These are phyloP conservation scores for Nowickia ferox DNA, from an alignment of 2,888 invertebrate genomes.

Conservation along the genomic window DNA sequence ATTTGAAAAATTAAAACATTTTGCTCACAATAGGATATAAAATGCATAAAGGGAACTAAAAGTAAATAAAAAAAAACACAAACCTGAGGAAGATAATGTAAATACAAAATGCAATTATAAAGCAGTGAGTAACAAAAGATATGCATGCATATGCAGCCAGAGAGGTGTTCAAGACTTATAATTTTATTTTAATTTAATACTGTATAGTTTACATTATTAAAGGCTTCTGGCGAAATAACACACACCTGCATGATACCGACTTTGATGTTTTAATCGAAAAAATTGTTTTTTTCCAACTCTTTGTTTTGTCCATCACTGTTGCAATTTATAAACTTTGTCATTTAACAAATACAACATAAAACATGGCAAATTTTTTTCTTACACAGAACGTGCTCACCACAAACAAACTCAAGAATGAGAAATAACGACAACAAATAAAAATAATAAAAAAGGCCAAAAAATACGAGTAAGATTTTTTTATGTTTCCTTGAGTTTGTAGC, in stretches of 20 bases:
- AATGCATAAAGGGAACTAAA: constrained; percentile 33
- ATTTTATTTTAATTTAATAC: not conserved
- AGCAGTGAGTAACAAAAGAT: constrained; percentile 49
- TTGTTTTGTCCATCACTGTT: constrained; percentile 54
- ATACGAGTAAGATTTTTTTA: constrained; percentile 62
- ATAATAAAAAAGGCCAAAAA: constrained; percentile 26
- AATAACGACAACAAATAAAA: constrained; percentile 35
- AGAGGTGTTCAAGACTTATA: not conserved
- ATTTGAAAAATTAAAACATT: constrained; percentile 71
- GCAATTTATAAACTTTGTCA: constrained; percentile 68
- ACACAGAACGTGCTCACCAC: constrained; percentile 66
- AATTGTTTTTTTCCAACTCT: not conserved
- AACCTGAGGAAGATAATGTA: constrained; percentile 24
- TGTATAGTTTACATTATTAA: not conserved
- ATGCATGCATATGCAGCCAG: not conserved
- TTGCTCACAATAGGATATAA: constrained; percentile 66
- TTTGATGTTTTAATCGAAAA: not conserved
- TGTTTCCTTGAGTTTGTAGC: constrained; percentile 56
- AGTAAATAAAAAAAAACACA: not conserved
- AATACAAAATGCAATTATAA: constrained; percentile 54
- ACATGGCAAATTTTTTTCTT: constrained; percentile 64
- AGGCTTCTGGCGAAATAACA: not conserved
- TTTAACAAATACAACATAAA: constrained; percentile 70
- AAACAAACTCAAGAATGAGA: constrained; percentile 45
- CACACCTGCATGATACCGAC: not conserved